These are phyloP conservation scores for Coelopa pilipes DNA, from an alignment of 2,888 invertebrate species.

Conservation along the genomic window DNA sequence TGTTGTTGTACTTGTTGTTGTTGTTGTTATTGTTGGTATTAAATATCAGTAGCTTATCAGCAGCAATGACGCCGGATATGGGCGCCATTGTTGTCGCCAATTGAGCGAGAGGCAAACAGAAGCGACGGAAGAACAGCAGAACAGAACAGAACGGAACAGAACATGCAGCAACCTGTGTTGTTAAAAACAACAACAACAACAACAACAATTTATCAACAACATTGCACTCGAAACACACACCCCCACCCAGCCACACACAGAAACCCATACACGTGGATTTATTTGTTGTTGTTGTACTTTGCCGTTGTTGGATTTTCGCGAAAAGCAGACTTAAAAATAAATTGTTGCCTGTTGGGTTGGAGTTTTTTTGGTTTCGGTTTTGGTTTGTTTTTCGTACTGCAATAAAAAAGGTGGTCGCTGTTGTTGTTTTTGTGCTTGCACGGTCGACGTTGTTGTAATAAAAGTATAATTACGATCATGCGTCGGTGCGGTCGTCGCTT, in stretches of 20 bases:
- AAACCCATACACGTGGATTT: no score
- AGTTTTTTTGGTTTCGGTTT: neutral
- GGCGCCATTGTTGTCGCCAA: conserved; percentile 50
- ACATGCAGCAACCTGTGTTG: conserved; percentile 6
- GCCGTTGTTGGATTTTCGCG: no score
- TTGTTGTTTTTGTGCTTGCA: conserved; percentile 11
- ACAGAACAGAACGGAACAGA: neutral
- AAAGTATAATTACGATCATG: conserved; percentile 15
- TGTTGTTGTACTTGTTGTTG: neutral
- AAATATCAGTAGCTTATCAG: conserved; percentile 52
- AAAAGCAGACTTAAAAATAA: conserved; percentile 8
- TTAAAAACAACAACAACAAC: neutral
- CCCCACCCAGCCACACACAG: no score
- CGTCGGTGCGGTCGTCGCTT: conserved; percentile 7
- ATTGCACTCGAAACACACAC: conserved; percentile 11
- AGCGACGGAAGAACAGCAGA: neutral
- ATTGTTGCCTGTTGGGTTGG: neutral
- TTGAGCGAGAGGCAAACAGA: conserved; percentile 4
- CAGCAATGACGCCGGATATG: conserved; percentile 56
- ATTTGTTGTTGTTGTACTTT: conserved; percentile 1
- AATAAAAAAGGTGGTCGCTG: neutral
- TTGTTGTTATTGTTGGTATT: neutral
- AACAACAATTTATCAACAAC: neutral
- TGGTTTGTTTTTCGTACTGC: neutral
- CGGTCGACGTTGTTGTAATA: conserved; percentile 13